A percentile compares a stretch with the other conserved stretches of the same genome.
Conservation (phyloP, 2,797 vertebrate genomes). For the Notolabrus celidotus region DNA sequence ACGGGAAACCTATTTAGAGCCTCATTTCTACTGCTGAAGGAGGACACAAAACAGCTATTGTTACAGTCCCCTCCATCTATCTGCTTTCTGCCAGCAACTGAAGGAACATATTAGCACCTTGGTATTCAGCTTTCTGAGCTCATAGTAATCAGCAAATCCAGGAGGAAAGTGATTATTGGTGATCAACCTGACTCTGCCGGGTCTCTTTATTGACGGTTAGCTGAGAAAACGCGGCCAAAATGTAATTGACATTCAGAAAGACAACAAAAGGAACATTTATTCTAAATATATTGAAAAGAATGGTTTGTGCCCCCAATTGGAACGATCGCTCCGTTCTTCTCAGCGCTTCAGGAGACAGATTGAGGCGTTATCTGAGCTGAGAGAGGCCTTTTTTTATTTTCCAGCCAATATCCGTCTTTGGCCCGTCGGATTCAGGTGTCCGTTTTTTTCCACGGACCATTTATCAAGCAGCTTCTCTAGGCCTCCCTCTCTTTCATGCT, state of each 20-base stretch:
- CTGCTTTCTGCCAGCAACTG: constrained; percentile 11
- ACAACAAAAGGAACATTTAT: constrained; percentile 24
- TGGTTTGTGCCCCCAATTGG: constrained; percentile 44
- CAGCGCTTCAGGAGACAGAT: constrained; percentile 61
- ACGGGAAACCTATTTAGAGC: constrained; percentile 19
- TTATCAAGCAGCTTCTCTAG: constrained; percentile 51
- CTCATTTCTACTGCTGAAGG: constrained; percentile 19
- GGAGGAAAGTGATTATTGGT: constrained; percentile 42
- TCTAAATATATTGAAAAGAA: constrained; percentile 53
- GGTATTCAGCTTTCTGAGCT: constrained; percentile 18
- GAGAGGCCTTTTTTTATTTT: constrained; percentile 60
- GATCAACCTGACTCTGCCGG: constrained; percentile 31
- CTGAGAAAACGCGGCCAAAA: constrained; percentile 16
- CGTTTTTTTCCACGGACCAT: constrained; percentile 38
- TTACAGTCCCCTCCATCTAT: background rate
- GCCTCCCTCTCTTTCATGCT: background rate
- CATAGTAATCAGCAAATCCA: constrained; percentile 47
- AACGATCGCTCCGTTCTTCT: constrained; percentile 45
- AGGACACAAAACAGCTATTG: constrained; percentile 26
- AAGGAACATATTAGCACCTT: constrained; percentile 22
- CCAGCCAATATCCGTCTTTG: constrained; percentile 54
- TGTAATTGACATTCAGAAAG: constrained; percentile 50
- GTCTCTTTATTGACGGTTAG: constrained; percentile 34
- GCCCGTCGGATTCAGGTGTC: constrained; percentile 55
- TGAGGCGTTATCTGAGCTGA: constrained; percentile 71